phyloP scores from a whole-genome alignment of 1,140 invertebrate species.

The Bombyx mandarina region DNA sequence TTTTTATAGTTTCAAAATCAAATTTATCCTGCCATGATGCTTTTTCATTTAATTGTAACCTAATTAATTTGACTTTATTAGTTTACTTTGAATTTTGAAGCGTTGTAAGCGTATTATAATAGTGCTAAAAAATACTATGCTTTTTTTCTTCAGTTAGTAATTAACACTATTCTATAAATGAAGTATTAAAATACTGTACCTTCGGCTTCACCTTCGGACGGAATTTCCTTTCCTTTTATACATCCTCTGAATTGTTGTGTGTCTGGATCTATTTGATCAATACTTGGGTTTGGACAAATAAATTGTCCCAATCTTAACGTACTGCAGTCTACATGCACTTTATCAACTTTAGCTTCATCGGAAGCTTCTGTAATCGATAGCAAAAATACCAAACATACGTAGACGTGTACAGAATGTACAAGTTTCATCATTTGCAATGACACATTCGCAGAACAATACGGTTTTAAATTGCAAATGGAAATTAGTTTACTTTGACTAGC shows the following conservation, averaged over 20 bases:
- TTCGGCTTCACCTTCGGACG: constrained; percentile 82
- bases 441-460: too few species aligned
- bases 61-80: too few species aligned
- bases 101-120: too few species aligned
- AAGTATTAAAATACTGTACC: constrained; percentile 64
- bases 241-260: constrained; percentile 92
- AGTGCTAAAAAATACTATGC: too few species aligned
- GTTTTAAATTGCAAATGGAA: too few species aligned
- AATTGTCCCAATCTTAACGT: constrained; percentile 86
- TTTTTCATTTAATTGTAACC: too few species aligned
- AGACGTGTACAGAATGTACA: too few species aligned
- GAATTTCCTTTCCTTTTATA: constrained; percentile 63
- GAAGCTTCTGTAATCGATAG: constrained; percentile 25
- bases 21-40: too few species aligned
- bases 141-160: background rate
- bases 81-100: too few species aligned
- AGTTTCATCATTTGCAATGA: too few species aligned
- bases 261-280: constrained; percentile 86
- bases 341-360: constrained; percentile 44
- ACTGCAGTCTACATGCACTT: constrained; percentile 73
- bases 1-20: too few species aligned
- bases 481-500: too few species aligned
- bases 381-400: constrained; percentile 28
- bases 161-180: background rate
- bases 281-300: constrained; percentile 85